Conservation (phyloP, 1,140 invertebrate species). For the Drosophila malerkotliana region DNA sequence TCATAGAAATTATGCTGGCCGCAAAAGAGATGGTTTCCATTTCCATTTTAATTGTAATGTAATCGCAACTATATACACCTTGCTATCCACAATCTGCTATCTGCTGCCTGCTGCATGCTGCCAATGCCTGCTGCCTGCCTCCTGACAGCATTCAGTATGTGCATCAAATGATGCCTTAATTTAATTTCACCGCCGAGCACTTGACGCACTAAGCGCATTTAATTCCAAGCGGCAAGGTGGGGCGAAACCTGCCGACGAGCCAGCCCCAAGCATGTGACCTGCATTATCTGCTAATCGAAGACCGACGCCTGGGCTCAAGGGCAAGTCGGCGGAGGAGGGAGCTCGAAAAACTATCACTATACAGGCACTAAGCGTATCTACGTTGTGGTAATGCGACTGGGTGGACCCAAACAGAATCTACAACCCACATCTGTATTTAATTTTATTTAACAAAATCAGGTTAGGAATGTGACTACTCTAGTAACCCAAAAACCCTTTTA, state of each 20-base stretch:
- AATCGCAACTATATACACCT: slow-evolving; percentile 45
- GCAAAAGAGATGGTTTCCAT: slow-evolving; percentile 34
- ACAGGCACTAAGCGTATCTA: not conserved
- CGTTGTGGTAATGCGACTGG: not conserved
- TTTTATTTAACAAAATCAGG: too few relatives aligned
- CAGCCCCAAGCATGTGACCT: slow-evolving; percentile 46
- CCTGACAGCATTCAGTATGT: not conserved
- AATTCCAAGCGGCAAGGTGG: slow-evolving; percentile 30
- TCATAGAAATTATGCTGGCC: slow-evolving; percentile 64
- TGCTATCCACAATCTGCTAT: slow-evolving; percentile 8
- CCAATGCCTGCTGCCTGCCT: not conserved
- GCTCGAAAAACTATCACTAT: not conserved
- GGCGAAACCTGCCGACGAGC: slow-evolving; percentile 16
- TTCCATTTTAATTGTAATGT: slow-evolving; percentile 75
- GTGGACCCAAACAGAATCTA: not conserved
- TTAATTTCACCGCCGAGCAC: slow-evolving; percentile 58
- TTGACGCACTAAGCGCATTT: slow-evolving; percentile 50
- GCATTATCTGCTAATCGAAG: slow-evolving; percentile 44
- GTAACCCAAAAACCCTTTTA: too few relatives aligned
- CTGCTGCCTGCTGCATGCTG: not conserved
- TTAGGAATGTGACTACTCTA: too few relatives aligned
- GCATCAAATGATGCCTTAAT: slow-evolving; percentile 45
- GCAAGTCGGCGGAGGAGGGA: too few relatives aligned
- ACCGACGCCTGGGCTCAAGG: not conserved
- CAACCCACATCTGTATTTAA: too few relatives aligned